Conservation (phyloP, 2,113 vertebrate genomes). For the Salminus brasiliensis region DNA sequence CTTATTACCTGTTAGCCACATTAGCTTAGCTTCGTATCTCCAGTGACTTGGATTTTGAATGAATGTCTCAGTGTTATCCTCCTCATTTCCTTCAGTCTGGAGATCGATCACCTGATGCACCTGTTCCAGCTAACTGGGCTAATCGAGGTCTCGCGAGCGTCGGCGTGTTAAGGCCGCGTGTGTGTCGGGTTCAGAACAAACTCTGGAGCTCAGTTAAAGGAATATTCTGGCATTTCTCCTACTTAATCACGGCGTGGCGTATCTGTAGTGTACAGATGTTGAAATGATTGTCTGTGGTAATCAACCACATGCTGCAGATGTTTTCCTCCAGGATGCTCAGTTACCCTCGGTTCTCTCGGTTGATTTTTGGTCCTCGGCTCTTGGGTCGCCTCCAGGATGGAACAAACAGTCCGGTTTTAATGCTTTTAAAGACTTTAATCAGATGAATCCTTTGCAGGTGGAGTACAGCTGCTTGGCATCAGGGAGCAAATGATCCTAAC, state of each 20-base stretch:
- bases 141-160: too few species aligned
- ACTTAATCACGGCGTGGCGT: too few species aligned
- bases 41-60: too few species aligned
- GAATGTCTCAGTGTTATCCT: too few species aligned
- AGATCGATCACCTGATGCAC: too few species aligned
- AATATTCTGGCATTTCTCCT: too few species aligned
- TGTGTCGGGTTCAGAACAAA: not conserved
- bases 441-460: not conserved
- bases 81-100: too few species aligned
- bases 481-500: not conserved
- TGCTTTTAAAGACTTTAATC: not conserved
- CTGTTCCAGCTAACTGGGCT: not conserved
- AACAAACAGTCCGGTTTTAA: not conserved
- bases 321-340: not conserved
- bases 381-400: not conserved
- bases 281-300: not conserved
- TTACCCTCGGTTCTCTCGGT: not conserved
- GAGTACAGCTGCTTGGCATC: not conserved
- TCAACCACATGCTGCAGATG: not conserved
- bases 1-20: too few species aligned
- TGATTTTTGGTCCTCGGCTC: too few species aligned
- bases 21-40: too few species aligned
- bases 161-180: not conserved
- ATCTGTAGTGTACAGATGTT: too few species aligned
- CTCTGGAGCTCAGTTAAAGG: too few species aligned